These are phyloP conservation scores for Sinhomidia bicolor DNA, from an alignment of 2,888 invertebrate genomes.

Conservation along the genomic window DNA sequence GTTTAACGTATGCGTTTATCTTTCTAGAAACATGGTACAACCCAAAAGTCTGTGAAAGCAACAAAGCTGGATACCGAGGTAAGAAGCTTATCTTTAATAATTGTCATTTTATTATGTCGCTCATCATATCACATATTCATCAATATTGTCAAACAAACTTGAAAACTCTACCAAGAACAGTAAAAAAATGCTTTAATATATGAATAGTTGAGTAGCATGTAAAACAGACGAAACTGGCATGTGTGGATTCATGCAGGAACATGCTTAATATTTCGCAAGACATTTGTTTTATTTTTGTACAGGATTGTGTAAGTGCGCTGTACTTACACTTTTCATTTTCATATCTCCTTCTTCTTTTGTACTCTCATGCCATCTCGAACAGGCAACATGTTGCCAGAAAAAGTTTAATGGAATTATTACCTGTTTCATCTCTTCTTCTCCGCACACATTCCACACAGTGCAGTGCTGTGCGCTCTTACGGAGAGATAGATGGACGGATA, in stretches of 20 bases:
- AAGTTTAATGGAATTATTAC: slow-evolving; percentile 65
- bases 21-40: slow-evolving; percentile 96
- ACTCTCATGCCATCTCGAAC: slow-evolving; percentile 32
- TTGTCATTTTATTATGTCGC: neutral
- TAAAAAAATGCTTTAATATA: neutral
- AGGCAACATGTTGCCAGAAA: slow-evolving; percentile 72
- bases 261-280: slow-evolving; percentile 44
- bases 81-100: slow-evolving; percentile 80
- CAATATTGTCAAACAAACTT: no score
- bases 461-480: neutral
- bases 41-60: slow-evolving; percentile 95
- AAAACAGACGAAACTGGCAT: no score
- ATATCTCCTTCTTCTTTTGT: neutral
- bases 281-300: slow-evolving; percentile 49
- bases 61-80: slow-evolving; percentile 93
- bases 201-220: neutral
- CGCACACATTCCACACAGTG: neutral
- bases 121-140: no score
- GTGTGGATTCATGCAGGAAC: neutral
- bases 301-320: slow-evolving; percentile 32
- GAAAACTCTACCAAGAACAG: no score
- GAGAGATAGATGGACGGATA: neutral
- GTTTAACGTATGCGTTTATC: slow-evolving; percentile 79
- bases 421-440: slow-evolving; percentile 4
- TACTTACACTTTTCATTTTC: no score